Percentiles rank a stretch among this genome's conserved stretches.
phyloP scores from a whole-genome alignment of 2,797 vertebrate species.

The Ispidina picta region DNA sequence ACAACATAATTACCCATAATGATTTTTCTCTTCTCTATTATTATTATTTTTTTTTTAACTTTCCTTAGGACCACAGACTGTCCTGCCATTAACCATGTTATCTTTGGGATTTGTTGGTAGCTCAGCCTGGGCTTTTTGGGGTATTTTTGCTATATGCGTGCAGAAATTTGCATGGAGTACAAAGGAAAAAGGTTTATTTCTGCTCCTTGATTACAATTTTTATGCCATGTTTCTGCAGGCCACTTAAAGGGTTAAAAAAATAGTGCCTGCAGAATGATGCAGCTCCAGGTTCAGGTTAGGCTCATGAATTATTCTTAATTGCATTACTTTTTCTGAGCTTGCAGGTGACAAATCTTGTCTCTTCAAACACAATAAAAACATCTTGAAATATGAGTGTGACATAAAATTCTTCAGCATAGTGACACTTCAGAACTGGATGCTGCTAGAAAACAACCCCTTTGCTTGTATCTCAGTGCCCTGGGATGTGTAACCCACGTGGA shows the following conservation, averaged over 20 bases:
- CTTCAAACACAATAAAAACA: neutral
- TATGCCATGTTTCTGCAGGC: neutral
- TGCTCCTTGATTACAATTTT: neutral
- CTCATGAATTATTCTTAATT: neutral
- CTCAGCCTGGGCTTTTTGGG: neutral
- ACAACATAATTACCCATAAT: conserved; percentile 52
- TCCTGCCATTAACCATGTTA: accelerated
- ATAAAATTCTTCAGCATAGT: neutral
- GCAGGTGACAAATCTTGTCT: neutral
- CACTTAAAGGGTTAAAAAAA: neutral
- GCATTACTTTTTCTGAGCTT: neutral
- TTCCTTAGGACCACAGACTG: neutral
- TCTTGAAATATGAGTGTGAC: neutral
- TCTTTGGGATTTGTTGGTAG: neutral
- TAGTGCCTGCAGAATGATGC: neutral
- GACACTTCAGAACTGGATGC: neutral
- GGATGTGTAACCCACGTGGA: neutral
- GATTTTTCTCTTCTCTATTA: neutral
- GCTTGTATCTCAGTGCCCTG: neutral
- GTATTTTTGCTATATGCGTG: neutral
- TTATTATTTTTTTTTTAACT: neutral
- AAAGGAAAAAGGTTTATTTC: neutral
- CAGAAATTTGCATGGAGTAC: neutral
- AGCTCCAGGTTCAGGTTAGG: neutral
- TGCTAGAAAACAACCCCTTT: neutral